Base-by-base conservation (phyloP, 2,797 vertebrate genomes). In the Phrynocephalus guinanensis region DNA sequence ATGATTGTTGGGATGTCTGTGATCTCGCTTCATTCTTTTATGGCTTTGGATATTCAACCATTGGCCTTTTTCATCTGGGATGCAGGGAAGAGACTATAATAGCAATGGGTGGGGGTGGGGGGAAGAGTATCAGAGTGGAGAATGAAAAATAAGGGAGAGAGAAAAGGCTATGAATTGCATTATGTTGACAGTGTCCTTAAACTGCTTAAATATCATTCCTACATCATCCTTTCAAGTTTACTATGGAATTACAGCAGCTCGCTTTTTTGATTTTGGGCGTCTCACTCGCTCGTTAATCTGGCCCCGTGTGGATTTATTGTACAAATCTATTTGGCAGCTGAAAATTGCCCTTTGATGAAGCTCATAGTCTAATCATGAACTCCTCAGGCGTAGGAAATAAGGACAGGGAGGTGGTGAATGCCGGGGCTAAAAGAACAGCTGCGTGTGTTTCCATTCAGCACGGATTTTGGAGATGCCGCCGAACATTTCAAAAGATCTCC, bases 311-410 rank as follows among this genome's bases (percentile, higher is more conserved):
- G 88, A 91, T 95, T 95, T 93, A 91, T 95, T 94, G 85, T 92
- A 93, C 86, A 96, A 91, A 94, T 95, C 90, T 95, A 91, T 91
- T 86, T 90, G 94, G 92, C 91, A 92, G 93, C 82, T 91, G 93
- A 93, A 95, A 95, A 88, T 93, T 87, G 87, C 89, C 91, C 92
- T 96, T 95, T 94, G 92, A 94, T 94, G 86, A 89, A 92, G 90
- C 75, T 89, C 68, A 83, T 93, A 84, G 86, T 92, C 86, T 90
- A 93, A 93, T 93, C 88, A 87, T 85, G 85, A 91, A 86, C 91
- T 93, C 91, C 89, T 94, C 89, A 90, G 93, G 92, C 94, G 89
- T 79, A 79, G 89, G 93, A 95, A 95, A 95, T 92, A 93, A 94
- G 87, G 90, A 85, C 71, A 15, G 83, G 83, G 80, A 86, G 73